Evolutionary conservation across 1,140 invertebrate genomes (phyloP), one percentile per base, ranked within the genome.

Genomic region (Aphelenchoides fujianensis): DNA sequence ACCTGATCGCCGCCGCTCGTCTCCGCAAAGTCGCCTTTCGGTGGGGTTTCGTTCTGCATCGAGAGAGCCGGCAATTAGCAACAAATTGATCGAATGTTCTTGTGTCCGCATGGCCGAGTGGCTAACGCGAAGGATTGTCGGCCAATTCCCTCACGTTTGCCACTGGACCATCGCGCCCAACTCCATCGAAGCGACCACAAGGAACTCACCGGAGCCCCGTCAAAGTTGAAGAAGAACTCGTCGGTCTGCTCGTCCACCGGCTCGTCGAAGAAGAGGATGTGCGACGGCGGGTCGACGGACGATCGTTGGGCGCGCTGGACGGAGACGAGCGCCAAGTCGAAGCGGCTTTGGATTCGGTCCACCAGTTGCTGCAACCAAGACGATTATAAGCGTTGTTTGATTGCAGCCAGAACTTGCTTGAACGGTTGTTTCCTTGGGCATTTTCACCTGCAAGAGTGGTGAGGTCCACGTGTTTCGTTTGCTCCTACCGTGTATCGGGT

Each of bases 221-320:
- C 16, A 30, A 66, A 66, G 16, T 12, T 37, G 12, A 66, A 32
- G 16, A 12, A 66, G 34, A 66, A 66, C n/a, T 34, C 63, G 31
- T 66, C 63, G n/a, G 19, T 31, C n/a, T n/a, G 12, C 12, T 32
- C 63, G n/a, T 66, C 63, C 23, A 66, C 32, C 12, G 27, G 27
- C 63, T 66, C 63, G 1, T 66, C 63, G 3, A 34, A 66, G 34
- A 66, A 66, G 3, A 66, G 31, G n/a, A 66, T 66, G 12, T 66
- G 27, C 32, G 63, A 12, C 31, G 27, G 63, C 16, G 12, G 12
- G 12, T 66, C 41, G 41, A 23, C 12, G 23, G 12, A 16, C 12
- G 12, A 12, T 12, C 41, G 41, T 48, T 48, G 12, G 12, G 41
- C 12, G 28, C 63, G 31, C 31, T 66, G 63, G 34, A 66, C 31